Base-by-base conservation (phyloP, 2,888 invertebrate species). In the Agrotis ipsilon region DNA sequence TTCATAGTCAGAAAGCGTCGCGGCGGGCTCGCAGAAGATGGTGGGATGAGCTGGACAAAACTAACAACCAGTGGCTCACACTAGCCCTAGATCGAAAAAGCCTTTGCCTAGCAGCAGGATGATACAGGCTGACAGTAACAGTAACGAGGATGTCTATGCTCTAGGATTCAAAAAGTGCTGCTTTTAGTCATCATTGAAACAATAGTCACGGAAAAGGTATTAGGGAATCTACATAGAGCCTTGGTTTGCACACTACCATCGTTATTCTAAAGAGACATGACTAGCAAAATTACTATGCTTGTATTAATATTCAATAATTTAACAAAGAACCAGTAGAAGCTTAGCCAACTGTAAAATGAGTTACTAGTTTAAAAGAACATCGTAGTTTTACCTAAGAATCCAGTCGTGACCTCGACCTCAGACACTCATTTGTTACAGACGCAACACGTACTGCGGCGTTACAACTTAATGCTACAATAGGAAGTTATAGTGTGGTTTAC, bases 371-470 rank as follows among this genome's bases (percentile, higher is more conserved):
- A 45, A 51, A 62, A 66, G 48, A 72, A 66, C 54, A 64, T 60
- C 54, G 49, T 68, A n/a, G 68, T 78, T 81, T 73, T 69, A 55
- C 45, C 46, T 57, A 57, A 61, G 60, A 52, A 73, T 55, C 27
- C 19, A 79, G 57, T 11, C 49, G 43, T 80, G 73, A 80, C 85
- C 81, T 83, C 63, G 77, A 84, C 85, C 85, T 77, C 77, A 81
- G 81, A 75, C 54, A 51, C 24, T 78, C 59, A 72, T 72, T 69
- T 72, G 55, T 68, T 72, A 61, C 65, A 68, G 71, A 69, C 54
- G 27, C 71, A 66, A 72, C 55, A 78, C 71, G 64, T 71, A 79
- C 69, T 48, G 57, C 46, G 66, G 57, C 45, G 66, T 67, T 70
- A 81, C 72, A 75, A 75, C 72, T 79, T 74, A 79, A 83, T 80